Evolutionary conservation across 35 echinoderm and acorn worm genomes (phyloP).

Genomic region (Apostichopus japonicus): DNA sequence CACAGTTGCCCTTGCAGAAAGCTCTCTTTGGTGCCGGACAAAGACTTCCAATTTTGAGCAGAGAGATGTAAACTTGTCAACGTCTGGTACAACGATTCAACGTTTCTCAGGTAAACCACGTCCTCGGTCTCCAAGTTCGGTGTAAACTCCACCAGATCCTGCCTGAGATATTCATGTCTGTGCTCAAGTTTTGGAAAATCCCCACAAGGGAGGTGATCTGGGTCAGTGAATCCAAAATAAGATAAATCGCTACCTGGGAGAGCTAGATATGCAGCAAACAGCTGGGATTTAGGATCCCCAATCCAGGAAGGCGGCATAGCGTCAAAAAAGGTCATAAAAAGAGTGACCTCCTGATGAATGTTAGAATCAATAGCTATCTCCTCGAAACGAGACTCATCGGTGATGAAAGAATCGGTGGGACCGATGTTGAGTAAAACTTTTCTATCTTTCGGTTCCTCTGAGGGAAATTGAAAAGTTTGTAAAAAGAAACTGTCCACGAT

Average conservation of each 20-base stretch:
- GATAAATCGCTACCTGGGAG: neutral
- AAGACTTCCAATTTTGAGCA: neutral
- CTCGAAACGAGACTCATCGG: neutral
- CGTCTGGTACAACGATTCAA: neutral
- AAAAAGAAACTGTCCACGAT: neutral
- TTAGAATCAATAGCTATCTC: neutral
- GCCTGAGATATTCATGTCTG: neutral
- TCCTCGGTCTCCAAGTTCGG: neutral
- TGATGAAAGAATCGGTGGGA: neutral
- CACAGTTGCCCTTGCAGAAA: neutral
- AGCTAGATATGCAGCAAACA: constrained; percentile 15
- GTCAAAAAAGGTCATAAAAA: constrained; percentile 7
- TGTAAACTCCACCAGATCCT: neutral
- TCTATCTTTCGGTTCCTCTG: neutral
- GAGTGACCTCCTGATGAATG: neutral
- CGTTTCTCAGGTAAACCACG: neutral
- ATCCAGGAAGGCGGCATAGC: neutral
- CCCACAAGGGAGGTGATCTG: neutral
- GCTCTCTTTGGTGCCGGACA: neutral
- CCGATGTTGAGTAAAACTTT: neutral
- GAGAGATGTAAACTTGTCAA: neutral
- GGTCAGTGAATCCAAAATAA: constrained; percentile 16
- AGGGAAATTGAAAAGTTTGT: neutral
- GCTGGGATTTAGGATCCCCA: neutral
- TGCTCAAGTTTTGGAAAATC: neutral